A percentile compares a stretch with the other conserved stretches of the same genome.
Conservation (phyloP, 2,797 vertebrate species). For the Bovichtus variegatus region DNA sequence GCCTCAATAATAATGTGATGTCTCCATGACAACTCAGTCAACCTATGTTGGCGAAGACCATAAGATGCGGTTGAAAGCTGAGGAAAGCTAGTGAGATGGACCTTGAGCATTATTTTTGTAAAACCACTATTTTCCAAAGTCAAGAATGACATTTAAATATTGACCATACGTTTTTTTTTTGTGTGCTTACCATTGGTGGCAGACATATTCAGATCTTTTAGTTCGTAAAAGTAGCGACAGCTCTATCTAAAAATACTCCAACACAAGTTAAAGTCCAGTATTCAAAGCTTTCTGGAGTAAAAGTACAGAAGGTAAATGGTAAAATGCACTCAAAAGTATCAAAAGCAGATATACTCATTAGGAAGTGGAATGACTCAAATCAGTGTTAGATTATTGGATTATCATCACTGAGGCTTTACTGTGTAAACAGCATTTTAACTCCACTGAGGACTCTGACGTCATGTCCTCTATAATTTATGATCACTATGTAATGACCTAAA, state of each 20-base stretch:
- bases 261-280: background rate
- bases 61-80: background rate
- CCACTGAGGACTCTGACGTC: background rate
- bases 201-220: background rate
- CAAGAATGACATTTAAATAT: background rate
- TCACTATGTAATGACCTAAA: background rate
- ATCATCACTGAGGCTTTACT: background rate
- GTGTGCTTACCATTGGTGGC: background rate
- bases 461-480: background rate
- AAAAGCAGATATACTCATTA: background rate
- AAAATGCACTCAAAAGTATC: background rate
- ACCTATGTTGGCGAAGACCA: background rate
- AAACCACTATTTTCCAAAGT: background rate
- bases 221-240: background rate
- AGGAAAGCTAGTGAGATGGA: background rate
- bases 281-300: background rate
- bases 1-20: background rate
- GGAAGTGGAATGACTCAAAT: background rate
- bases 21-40: background rate
- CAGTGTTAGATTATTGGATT: background rate
- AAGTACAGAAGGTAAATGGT: background rate
- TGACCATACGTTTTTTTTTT: too few species aligned
- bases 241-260: background rate
- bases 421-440: constrained; percentile 1
- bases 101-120: background rate